Conservation (phyloP, 2,113 vertebrate species). For the Rhea americana region DNA sequence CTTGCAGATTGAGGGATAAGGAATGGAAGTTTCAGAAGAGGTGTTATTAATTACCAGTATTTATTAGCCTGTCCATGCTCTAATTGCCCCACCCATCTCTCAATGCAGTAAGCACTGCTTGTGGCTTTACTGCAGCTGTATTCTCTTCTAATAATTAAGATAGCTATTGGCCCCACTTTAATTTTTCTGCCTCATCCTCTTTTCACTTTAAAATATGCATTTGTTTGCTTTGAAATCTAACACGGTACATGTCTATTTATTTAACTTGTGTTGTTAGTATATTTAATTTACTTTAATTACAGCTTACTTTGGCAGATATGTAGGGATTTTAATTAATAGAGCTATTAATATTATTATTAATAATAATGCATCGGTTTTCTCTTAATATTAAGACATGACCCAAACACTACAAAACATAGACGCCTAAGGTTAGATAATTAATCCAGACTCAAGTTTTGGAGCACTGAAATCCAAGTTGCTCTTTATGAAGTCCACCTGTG, state of each 20-base stretch:
- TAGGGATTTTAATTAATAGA: slow-evolving; percentile 1
- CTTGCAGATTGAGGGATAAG: slow-evolving; percentile 6
- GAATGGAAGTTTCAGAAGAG: slow-evolving; percentile 22
- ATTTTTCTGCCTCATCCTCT: neutral
- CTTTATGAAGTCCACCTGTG: neutral
- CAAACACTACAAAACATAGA: neutral
- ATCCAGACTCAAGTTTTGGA: neutral
- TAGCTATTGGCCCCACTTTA: neutral
- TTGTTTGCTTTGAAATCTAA: slow-evolving; percentile 27
- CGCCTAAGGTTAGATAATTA: slow-evolving; percentile 4
- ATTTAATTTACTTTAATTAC: slow-evolving; percentile 27
- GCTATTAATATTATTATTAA: neutral
- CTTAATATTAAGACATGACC: neutral
- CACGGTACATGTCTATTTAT: neutral
- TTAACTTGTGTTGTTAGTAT: neutral
- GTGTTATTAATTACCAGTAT: neutral
- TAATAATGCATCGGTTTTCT: neutral
- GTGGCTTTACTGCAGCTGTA: neutral
- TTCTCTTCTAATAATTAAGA: neutral
- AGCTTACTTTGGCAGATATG: neutral
- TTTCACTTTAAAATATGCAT: neutral
- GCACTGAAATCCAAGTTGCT: neutral
- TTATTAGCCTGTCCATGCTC: neutral
- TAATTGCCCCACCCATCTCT: neutral
- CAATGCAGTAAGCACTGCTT: neutral